These are phyloP conservation scores for Cyprinodon tularosa DNA, from an alignment of 2,113 vertebrate genomes.

Conservation along the genomic window DNA sequence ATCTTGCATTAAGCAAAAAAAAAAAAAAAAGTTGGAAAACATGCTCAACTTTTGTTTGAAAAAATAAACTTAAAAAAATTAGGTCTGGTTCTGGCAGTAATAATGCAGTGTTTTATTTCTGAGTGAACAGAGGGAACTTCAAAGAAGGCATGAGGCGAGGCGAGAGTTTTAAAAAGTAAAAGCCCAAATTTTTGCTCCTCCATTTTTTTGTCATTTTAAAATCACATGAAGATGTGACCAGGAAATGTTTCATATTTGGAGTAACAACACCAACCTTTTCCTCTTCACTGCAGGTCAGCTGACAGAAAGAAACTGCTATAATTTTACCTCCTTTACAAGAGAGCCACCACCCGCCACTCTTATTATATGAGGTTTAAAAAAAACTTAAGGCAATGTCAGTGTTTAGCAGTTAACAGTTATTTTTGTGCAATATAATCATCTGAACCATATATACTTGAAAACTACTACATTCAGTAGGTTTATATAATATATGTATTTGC, in stretches of 20 bases:
- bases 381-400: too few relatives aligned
- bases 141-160: not conserved
- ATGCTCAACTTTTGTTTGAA: slow-evolving; percentile 53
- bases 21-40: slow-evolving; percentile 38
- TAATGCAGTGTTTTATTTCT: slow-evolving; percentile 22
- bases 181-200: too few relatives aligned
- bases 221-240: too few relatives aligned
- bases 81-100: not conserved
- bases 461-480: not conserved
- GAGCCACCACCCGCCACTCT: too few relatives aligned
- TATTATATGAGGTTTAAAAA: too few relatives aligned
- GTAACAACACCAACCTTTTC: too few relatives aligned
- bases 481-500: not conserved
- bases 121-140: not conserved
- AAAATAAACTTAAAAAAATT: slow-evolving; percentile 32
- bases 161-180: not conserved
- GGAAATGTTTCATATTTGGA: too few relatives aligned
- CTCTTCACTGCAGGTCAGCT: too few relatives aligned
- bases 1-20: slow-evolving; percentile 9
- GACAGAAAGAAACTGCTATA: too few relatives aligned
- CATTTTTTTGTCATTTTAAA: too few relatives aligned
- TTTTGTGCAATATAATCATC: not conserved
- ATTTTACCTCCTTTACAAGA: too few relatives aligned
- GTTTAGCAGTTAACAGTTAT: not conserved
- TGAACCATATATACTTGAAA: not conserved